Evolutionary conservation across 2,888 invertebrate species (phyloP).

Genomic region (Tetramorium bicarinatum): DNA sequence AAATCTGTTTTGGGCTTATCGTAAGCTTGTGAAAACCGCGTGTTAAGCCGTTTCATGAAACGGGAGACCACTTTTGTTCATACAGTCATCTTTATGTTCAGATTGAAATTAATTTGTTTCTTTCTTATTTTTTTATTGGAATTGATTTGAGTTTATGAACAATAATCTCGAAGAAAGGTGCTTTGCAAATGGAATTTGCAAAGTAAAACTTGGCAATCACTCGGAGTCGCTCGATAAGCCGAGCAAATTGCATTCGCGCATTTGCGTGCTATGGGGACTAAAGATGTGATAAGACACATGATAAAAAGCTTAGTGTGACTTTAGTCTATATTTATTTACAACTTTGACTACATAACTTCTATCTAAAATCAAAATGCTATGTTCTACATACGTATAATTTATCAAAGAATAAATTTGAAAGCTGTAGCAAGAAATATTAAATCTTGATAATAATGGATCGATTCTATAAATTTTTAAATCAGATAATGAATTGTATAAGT

Average conservation of each 20-base stretch:
- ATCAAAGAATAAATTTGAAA: neutral
- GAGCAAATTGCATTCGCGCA: constrained; percentile 45
- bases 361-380: neutral
- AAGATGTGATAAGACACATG: constrained; percentile 29
- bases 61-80: constrained; percentile 15
- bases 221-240: constrained; percentile 39
- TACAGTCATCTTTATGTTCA: neutral
- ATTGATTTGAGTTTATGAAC: constrained; percentile 26
- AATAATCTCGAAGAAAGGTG: constrained; percentile 29
- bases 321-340: constrained; percentile 20
- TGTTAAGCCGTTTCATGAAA: constrained; percentile 2
- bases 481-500: neutral
- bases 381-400: neutral
- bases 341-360: neutral
- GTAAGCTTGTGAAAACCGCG: constrained; percentile 19
- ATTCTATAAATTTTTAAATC: neutral
- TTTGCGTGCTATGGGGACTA: constrained; percentile 31
- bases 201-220: constrained; percentile 43
- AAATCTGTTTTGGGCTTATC: constrained; percentile 53
- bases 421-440: neutral
- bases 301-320: constrained; percentile 23
- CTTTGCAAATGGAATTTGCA: constrained; percentile 39
- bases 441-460: neutral
- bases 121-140: constrained; percentile 8
- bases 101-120: constrained; percentile 24